phyloP scores from a whole-genome alignment of 2,113 vertebrate species.

The Penelope pileata region DNA sequence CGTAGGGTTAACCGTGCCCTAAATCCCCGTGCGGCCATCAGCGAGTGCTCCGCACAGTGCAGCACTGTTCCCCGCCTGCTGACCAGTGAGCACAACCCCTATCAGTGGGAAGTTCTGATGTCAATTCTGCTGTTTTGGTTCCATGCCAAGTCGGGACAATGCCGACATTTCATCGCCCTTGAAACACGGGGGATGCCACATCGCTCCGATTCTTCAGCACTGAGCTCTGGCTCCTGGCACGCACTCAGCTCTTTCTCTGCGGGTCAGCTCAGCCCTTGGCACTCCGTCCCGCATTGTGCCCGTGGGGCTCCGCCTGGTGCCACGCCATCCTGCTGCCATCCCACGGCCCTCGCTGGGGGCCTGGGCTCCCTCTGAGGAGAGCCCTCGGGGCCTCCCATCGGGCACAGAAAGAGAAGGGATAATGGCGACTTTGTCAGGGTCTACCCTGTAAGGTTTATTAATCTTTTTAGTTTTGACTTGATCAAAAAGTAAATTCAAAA shows the following conservation, averaged over 20 bases:
- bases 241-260: rapidly evolving
- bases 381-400: background rate
- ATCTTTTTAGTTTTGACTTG: background rate
- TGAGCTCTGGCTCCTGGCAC: background rate
- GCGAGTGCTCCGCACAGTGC: rapidly evolving
- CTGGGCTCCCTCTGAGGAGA: background rate
- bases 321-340: background rate
- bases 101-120: rapidly evolving
- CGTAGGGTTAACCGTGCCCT: rapidly evolving
- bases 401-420: background rate
- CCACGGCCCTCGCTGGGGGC: too few species aligned
- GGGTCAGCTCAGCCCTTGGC: rapidly evolving
- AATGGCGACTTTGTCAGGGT: rapidly evolving
- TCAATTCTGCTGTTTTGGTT: too few species aligned
- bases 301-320: background rate
- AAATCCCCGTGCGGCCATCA: rapidly evolving
- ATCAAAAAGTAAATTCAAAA: background rate
- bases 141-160: background rate
- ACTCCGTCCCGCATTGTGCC: rapidly evolving
- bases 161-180: background rate
- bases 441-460: background rate
- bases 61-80: rapidly evolving
- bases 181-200: background rate
- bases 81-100: background rate
- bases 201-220: rapidly evolving